phyloP scores from a whole-genome alignment of 2,113 vertebrate genomes.

The Tauraco erythrolophus region DNA sequence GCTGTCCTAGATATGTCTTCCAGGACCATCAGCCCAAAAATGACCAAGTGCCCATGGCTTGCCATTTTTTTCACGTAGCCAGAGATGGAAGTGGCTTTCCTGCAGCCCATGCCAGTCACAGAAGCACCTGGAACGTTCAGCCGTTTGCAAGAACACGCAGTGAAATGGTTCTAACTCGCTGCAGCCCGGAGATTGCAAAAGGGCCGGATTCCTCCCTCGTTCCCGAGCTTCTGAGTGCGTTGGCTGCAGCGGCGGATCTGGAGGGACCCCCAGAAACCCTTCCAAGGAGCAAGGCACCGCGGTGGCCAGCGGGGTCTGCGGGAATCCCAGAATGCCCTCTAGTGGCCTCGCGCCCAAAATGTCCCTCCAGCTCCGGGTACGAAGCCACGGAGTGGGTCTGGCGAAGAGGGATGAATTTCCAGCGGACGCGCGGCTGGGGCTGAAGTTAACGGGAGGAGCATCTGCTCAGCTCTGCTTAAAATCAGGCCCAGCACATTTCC shows the following conservation, averaged over 20 bases:
- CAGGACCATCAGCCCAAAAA: neutral
- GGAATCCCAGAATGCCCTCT: conserved; percentile 38
- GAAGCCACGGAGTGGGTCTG: accelerated
- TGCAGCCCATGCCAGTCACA: accelerated
- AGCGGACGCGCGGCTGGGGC: neutral
- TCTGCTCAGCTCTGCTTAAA: neutral
- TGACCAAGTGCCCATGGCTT: no score
- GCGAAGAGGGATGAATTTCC: neutral
- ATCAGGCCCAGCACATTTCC: neutral
- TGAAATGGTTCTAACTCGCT: accelerated
- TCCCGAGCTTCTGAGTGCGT: accelerated
- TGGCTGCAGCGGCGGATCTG: accelerated
- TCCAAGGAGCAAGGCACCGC: neutral
- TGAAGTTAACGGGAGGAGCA: neutral
- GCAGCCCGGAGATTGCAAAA: neutral
- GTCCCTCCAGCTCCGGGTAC: neutral
- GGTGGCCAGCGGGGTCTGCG: neutral
- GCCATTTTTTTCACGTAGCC: accelerated
- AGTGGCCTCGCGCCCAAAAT: neutral
- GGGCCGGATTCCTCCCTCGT: no score
- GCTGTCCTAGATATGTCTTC: neutral
- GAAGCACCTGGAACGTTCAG: accelerated
- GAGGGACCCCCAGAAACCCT: neutral
- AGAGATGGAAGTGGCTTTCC: accelerated
- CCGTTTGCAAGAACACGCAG: accelerated